phyloP scores from a whole-genome alignment of 2,888 invertebrate species.

The Yponomeuta plumbellus region DNA sequence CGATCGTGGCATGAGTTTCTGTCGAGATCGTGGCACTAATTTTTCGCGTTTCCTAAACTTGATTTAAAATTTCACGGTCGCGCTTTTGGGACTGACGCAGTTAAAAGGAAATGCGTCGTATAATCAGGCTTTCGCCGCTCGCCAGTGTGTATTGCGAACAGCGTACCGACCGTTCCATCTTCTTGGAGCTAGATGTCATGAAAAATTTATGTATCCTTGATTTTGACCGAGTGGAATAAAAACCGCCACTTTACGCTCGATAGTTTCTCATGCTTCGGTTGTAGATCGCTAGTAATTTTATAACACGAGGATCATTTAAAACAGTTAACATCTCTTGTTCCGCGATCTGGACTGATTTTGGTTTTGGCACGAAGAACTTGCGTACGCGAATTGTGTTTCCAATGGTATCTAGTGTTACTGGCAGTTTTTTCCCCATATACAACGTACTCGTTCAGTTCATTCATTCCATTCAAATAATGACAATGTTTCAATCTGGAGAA shows the following conservation, averaged over 20 bases:
- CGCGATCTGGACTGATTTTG: background rate
- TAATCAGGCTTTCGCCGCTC: too few relatives aligned
- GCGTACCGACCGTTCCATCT: too few relatives aligned
- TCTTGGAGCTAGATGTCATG: too few relatives aligned
- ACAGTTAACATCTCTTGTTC: background rate
- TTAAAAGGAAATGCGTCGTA: too few relatives aligned
- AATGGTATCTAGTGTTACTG: background rate
- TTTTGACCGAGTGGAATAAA: too few relatives aligned
- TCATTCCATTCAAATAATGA: too few relatives aligned
- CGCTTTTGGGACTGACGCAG: background rate
- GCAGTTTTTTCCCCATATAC: conserved; percentile 13
- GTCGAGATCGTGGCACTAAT: too few relatives aligned
- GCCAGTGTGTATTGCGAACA: too few relatives aligned
- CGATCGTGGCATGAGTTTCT: background rate
- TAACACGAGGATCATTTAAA: background rate
- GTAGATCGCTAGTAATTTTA: background rate
- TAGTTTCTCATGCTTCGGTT: background rate
- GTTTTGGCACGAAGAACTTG: background rate
- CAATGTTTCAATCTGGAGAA: too few relatives aligned
- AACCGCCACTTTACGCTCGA: background rate
- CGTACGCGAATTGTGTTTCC: background rate
- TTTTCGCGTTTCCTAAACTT: too few relatives aligned
- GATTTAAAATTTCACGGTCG: background rate
- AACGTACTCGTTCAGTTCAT: background rate
- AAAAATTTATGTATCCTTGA: too few relatives aligned